Conservation (phyloP, 2,113 vertebrate species). For the Chrysochloris asiatica region DNA sequence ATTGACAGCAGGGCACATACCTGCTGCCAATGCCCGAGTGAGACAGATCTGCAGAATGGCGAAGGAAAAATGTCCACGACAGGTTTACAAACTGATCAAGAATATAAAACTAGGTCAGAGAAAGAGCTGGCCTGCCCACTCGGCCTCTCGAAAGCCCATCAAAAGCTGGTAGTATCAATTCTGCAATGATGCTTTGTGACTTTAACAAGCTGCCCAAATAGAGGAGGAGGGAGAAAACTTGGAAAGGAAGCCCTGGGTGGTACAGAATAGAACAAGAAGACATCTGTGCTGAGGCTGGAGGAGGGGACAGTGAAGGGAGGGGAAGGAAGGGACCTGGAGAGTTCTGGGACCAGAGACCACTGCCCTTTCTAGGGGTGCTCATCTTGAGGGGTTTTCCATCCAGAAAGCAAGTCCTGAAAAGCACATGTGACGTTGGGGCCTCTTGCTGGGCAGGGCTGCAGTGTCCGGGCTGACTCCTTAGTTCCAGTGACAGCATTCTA, state of each 20-base stretch:
- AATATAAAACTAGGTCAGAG: background rate
- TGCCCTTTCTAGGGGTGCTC: background rate
- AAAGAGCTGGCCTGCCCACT: background rate
- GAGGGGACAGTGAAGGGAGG: fast-evolving
- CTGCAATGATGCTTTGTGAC: background rate
- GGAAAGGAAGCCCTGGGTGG: background rate
- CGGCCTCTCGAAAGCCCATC: background rate
- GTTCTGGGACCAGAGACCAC: background rate
- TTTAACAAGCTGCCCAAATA: slow-evolving; percentile 8
- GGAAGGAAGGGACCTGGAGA: background rate
- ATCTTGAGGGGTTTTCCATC: background rate
- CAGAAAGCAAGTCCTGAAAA: background rate
- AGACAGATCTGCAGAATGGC: background rate
- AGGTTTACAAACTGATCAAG: background rate
- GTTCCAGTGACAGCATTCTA: background rate
- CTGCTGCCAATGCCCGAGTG: background rate
- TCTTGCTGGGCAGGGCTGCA: background rate
- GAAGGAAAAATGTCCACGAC: background rate
- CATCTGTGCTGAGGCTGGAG: background rate
- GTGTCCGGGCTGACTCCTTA: background rate
- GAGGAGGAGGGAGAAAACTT: background rate
- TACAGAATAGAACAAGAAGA: background rate
- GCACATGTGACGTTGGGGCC: too few relatives aligned
- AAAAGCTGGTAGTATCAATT: background rate
- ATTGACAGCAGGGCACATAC: background rate